Evolutionary conservation across 2,888 invertebrate genomes (phyloP).

Genomic region (Argyra leucocephala): DNA sequence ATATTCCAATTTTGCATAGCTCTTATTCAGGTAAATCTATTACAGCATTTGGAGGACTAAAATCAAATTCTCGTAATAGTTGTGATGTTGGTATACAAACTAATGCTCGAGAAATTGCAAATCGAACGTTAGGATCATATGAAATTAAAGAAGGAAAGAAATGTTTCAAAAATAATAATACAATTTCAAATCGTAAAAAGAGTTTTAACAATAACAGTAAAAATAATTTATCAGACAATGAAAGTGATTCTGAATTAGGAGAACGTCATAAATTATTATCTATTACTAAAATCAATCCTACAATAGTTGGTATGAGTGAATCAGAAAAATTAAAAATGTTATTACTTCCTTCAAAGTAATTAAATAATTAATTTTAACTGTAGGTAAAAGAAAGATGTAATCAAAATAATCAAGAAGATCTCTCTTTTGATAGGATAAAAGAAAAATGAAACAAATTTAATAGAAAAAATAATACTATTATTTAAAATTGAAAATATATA

Average conservation of each 20-base stretch:
- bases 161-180: slow-evolving; percentile 27
- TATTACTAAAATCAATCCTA: slow-evolving; percentile 30
- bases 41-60: slow-evolving; percentile 39
- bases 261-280: slow-evolving; percentile 35
- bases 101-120: slow-evolving; percentile 47
- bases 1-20: slow-evolving; percentile 42
- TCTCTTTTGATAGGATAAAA: no score
- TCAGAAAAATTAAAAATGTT: slow-evolving; percentile 44
- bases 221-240: slow-evolving; percentile 13
- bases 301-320: slow-evolving; percentile 38
- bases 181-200: slow-evolving; percentile 33
- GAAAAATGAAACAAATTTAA: no score
- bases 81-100: slow-evolving; percentile 53
- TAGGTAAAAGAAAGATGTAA: no score
- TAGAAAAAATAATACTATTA: no score
- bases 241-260: slow-evolving; percentile 28
- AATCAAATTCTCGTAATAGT: slow-evolving; percentile 48
- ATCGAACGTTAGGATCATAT: slow-evolving; percentile 37
- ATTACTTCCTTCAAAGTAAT: slow-evolving; percentile 40
- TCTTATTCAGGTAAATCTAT: slow-evolving; percentile 45
- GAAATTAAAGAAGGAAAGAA: slow-evolving; percentile 35
- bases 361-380: slow-evolving; percentile 10
- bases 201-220: slow-evolving; percentile 22
- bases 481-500: no score
- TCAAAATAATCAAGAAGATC: no score